phyloP scores from a whole-genome alignment of 1,140 invertebrate genomes.

The Drosophila sturtevanti region DNA sequence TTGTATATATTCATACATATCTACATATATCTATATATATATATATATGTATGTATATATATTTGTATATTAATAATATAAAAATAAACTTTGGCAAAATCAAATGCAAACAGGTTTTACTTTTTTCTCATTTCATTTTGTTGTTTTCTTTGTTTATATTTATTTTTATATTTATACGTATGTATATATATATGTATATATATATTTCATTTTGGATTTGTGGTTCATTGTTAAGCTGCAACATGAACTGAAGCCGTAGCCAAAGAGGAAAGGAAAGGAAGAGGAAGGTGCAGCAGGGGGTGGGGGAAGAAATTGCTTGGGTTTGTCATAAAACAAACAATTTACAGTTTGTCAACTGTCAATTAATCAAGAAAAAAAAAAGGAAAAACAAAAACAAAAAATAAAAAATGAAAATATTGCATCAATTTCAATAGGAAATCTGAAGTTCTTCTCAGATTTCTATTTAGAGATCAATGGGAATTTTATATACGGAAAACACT shows the following conservation, averaged over 20 bases:
- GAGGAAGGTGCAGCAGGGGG: neutral
- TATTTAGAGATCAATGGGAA: too few species aligned
- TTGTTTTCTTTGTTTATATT: neutral
- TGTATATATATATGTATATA: too few species aligned
- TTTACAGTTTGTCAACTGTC: slow-evolving; percentile 45
- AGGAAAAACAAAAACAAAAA: slow-evolving; percentile 25
- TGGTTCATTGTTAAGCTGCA: slow-evolving; percentile 31
- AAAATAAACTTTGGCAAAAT: slow-evolving; percentile 56
- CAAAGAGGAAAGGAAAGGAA: neutral
- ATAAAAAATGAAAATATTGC: too few species aligned
- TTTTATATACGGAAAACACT: too few species aligned
- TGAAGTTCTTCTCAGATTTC: too few species aligned
- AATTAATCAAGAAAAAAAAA: slow-evolving; percentile 29
- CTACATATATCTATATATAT: neutral
- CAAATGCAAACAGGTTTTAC: slow-evolving; percentile 67
- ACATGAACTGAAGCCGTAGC: neutral
- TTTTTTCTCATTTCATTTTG: neutral
- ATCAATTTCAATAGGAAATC: slow-evolving; percentile 43
- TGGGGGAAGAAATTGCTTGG: neutral
- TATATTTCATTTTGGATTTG: slow-evolving; percentile 26
- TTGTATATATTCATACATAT: neutral
- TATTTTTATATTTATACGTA: neutral
- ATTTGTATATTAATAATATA: slow-evolving; percentile 20
- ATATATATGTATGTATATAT: neutral
- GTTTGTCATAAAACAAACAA: slow-evolving; percentile 26